Base-by-base conservation (phyloP, 2,113 vertebrate species). In the Cairina moschata region DNA sequence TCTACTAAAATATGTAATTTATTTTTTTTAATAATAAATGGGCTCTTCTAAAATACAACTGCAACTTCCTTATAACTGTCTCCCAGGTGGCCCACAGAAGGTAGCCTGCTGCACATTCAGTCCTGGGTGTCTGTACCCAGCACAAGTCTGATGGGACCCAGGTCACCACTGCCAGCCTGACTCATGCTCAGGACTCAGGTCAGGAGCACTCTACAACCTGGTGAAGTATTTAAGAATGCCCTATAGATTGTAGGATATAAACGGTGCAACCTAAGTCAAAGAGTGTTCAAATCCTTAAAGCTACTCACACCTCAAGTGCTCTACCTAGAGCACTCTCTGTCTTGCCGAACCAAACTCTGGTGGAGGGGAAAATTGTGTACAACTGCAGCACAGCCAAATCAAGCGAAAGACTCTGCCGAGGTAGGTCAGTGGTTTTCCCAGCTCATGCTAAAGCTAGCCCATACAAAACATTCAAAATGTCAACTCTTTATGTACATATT, bases 31-130 rank as follows among this genome's bases (percentile, higher is more conserved):
- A 84, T 36, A 74, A 77, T 11, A 73, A 85, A 69, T 54, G 26
- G 8, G 13, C 6, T 83, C 78, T 69, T 83, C 82, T 92, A 58
- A 81, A 92, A 85, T 32, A 73, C 91, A 87, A 44, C 50, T 84
- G 28, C 14, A 81, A 58, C 54, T 55, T 74, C 80, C 40, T 46
- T 28, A 10, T 6, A 34, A 52, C 10, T 13, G 72, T 66, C 81
- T 88, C 46, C 56, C 9, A 6, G 32, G 8, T 14, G 55, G 3
- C 65, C 59, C 17, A 55, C n/a, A 83, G 31, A 76, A 82, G 2
- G 9, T 26, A 34, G 60, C 7, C 82, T 29, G 29, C 22, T 40
- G 42, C 36, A 50, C 17, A 4, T 71, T 42, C 60, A 3, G 0
- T 62, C 34, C 31, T 58, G 75, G 18, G 16, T 77, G 21, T 50